Conservation (phyloP, 1,140 invertebrate genomes). For the Cydia amplana region DNA sequence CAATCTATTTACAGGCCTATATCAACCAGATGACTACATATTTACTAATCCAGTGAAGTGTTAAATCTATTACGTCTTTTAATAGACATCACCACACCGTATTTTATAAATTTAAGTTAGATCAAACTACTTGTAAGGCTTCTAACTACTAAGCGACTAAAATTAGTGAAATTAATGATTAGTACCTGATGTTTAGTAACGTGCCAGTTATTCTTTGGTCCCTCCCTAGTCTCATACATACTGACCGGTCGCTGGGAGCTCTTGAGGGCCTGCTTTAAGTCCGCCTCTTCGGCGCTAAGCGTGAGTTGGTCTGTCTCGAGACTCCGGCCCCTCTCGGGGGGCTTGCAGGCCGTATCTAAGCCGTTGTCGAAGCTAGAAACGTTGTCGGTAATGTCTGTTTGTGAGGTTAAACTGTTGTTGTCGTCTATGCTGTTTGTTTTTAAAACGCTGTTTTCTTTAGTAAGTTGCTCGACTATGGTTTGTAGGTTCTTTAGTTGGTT, state of each 20-base stretch:
- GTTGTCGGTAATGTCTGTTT: constrained; percentile 58
- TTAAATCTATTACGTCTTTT: neutral
- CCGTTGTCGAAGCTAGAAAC: constrained; percentile 52
- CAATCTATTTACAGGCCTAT: neutral
- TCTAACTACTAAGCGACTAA: constrained; percentile 32
- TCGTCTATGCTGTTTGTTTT: constrained; percentile 76
- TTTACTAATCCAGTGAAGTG: neutral
- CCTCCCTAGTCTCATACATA: constrained; percentile 92
- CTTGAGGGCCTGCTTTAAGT: constrained; percentile 50
- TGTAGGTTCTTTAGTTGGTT: constrained; percentile 82
- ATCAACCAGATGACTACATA: neutral
- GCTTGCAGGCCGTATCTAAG: constrained; percentile 46
- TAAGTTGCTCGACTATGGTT: constrained; percentile 83
- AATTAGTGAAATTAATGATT: constrained; percentile 73
- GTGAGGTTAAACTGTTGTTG: constrained; percentile 63
- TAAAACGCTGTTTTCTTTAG: constrained; percentile 85
- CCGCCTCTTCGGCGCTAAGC: constrained; percentile 44
- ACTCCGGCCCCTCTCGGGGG: constrained; percentile 60
- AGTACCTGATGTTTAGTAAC: constrained; percentile 84
- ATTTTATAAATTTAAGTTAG: constrained; percentile 6
- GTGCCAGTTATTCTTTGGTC: constrained; percentile 83
- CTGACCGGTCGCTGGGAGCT: constrained; percentile 86
- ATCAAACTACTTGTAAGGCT: neutral
- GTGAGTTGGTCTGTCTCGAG: constrained; percentile 63
- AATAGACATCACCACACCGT: constrained; percentile 15